phyloP scores from a whole-genome alignment of 30 jellyfish, hydroid and myxozoan species.

The Hydractinia echinata region DNA sequence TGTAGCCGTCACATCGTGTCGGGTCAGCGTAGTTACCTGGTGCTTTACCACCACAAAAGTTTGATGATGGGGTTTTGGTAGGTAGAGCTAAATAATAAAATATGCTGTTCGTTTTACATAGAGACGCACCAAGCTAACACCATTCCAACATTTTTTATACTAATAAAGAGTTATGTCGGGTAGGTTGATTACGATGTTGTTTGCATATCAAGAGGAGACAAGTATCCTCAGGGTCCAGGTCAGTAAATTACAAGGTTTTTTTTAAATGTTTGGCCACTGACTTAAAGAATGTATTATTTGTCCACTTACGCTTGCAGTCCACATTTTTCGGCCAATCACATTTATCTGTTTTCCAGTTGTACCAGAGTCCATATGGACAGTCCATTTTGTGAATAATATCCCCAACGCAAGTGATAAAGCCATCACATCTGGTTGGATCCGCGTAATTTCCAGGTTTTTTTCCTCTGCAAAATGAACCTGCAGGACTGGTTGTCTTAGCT shows the following conservation, averaged over 20 bases:
- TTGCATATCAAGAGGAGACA: too few species aligned
- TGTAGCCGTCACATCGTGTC: slow-evolving; percentile 21
- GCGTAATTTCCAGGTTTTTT: slow-evolving; percentile 23
- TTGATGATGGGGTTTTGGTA: not conserved
- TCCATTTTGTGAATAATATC: not conserved
- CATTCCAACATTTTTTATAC: too few species aligned
- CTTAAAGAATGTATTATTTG: not conserved
- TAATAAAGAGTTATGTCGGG: too few species aligned
- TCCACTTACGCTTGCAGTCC: slow-evolving; percentile 9
- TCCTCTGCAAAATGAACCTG: slow-evolving; percentile 13
- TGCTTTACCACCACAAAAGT: not conserved
- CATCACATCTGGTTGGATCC: slow-evolving; percentile 17
- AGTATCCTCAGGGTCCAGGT: too few species aligned
- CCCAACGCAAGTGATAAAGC: slow-evolving; percentile 16
- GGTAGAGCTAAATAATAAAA: not conserved
- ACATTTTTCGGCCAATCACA: slow-evolving; percentile 24
- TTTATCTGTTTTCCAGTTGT: not conserved
- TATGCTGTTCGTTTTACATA: too few species aligned
- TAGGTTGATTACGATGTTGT: too few species aligned
- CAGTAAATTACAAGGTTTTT: too few species aligned
- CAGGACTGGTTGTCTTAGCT: not conserved
- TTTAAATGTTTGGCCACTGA: too few species aligned
- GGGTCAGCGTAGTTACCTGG: slow-evolving; percentile 21
- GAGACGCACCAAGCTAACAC: too few species aligned
- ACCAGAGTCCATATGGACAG: slow-evolving; percentile 22